phyloP scores from a whole-genome alignment of 2,888 invertebrate genomes.

The Platycnemis pennipes region DNA sequence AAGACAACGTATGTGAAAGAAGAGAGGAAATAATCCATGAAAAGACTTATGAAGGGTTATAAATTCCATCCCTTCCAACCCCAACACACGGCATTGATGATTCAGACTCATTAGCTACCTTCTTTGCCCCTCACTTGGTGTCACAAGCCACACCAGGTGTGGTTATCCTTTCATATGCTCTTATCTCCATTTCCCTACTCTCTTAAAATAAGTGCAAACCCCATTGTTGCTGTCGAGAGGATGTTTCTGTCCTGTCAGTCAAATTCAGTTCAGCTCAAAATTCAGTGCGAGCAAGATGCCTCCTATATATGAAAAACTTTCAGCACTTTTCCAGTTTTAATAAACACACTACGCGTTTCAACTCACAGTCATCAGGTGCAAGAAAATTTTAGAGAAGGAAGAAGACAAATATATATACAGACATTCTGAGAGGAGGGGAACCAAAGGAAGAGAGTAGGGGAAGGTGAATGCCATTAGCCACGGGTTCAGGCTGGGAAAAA shows the following conservation, averaged over 20 bases:
- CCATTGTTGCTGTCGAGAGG: not conserved
- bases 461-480: too few relatives aligned
- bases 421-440: too few relatives aligned
- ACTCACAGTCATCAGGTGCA: not conserved
- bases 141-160: not conserved
- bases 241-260: not conserved
- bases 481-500: too few relatives aligned
- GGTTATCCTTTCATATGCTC: not conserved
- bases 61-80: not conserved
- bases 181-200: not conserved
- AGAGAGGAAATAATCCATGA: not conserved
- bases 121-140: not conserved
- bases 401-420: too few relatives aligned
- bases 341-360: not conserved
- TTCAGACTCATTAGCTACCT: not conserved
- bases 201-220: not conserved
- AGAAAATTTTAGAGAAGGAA: not conserved
- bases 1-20: not conserved
- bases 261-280: not conserved
- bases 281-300: not conserved
- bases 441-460: too few relatives aligned
- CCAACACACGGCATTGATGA: not conserved
- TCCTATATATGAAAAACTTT: not conserved
- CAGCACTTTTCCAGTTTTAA: not conserved
- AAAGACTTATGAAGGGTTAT: too few relatives aligned